phyloP scores from a whole-genome alignment of 2,113 vertebrate species.

The Eurypyga helias region DNA sequence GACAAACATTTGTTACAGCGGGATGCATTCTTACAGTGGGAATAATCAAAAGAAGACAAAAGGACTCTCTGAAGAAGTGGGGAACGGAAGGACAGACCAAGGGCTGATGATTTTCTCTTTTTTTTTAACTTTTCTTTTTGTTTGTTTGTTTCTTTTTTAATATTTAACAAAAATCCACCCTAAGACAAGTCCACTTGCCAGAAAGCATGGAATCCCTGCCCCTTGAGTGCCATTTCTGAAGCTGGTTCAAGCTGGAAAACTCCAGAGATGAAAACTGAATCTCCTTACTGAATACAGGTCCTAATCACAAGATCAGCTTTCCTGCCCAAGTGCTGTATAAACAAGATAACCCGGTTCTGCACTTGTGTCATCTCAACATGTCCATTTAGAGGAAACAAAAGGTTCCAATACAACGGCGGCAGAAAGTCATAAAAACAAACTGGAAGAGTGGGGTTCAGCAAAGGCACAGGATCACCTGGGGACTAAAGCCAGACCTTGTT shows the following conservation, averaged over 20 bases:
- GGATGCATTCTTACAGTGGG: neutral
- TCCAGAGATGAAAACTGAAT: neutral
- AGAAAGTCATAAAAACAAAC: neutral
- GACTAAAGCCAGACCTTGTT: neutral
- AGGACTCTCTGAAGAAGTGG: neutral
- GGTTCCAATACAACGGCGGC: neutral
- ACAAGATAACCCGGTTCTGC: neutral
- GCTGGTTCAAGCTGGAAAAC: neutral
- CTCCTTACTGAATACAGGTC: neutral
- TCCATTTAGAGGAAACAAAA: neutral
- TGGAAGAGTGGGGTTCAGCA: neutral
- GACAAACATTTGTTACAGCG: neutral
- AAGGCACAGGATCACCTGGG: neutral
- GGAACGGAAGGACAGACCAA: neutral
- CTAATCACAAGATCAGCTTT: neutral
- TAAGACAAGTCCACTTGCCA: neutral
- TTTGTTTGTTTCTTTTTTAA: neutral
- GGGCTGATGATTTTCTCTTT: neutral
- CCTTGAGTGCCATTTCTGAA: neutral
- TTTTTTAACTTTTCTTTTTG: neutral
- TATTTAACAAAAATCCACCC: neutral
- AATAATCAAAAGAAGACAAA: neutral
- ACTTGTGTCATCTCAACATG: neutral
- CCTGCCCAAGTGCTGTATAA: neutral
- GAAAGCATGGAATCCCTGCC: neutral